These are phyloP conservation scores for Diplolepis rosae DNA, from an alignment of 2,888 invertebrate genomes.

Conservation along the genomic window DNA sequence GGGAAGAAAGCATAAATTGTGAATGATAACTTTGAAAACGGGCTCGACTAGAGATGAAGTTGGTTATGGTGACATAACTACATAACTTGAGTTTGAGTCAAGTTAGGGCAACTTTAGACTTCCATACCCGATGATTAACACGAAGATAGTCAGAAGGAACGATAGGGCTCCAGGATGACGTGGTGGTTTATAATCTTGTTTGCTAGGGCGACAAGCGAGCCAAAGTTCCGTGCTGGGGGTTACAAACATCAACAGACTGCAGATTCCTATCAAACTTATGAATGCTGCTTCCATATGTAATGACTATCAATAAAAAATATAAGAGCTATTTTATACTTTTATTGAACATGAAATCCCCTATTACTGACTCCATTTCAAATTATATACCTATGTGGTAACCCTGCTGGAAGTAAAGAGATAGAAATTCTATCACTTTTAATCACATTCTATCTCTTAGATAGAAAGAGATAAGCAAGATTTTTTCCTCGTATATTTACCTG, in stretches of 20 bases:
- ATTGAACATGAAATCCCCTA: background rate
- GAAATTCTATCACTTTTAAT: no score
- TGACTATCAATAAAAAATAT: constrained; percentile 75
- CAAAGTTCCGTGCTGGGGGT: constrained; percentile 80
- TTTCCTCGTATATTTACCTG: background rate
- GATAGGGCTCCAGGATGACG: constrained; percentile 62
- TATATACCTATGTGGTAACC: no score
- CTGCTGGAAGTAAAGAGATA: no score
- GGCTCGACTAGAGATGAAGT: background rate
- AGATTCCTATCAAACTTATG: constrained; percentile 78
- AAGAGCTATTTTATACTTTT: background rate
- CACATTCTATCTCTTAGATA: no score
- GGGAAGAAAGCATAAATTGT: background rate
- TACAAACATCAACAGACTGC: constrained; percentile 79
- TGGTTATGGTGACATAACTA: background rate
- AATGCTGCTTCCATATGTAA: constrained; percentile 83
- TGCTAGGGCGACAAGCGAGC: constrained; percentile 71
- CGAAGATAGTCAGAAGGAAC: constrained; percentile 65
- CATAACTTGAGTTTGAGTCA: no score
- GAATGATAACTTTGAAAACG: constrained; percentile 3
- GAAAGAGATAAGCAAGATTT: no score
- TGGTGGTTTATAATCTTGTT: constrained; percentile 64
- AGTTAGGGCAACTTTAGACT: constrained; percentile 25
- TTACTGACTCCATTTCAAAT: background rate
- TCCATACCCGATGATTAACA: constrained; percentile 68